Base-by-base conservation (phyloP, 2,113 vertebrate species). In the Pedionomus torquatus region DNA sequence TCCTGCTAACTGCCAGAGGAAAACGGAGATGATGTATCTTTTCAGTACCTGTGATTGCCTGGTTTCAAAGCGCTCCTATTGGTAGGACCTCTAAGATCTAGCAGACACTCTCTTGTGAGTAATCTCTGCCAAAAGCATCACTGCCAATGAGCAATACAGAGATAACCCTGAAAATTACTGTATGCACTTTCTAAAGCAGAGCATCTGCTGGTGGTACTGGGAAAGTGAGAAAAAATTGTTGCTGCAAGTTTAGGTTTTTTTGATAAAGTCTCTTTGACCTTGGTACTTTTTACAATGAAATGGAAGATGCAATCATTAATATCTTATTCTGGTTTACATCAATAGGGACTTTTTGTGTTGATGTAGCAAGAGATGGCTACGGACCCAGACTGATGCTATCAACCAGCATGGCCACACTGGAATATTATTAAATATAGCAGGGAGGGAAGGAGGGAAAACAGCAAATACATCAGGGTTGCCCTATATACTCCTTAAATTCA, bases 41-140 rank as follows among this genome's bases (percentile, higher is more conserved):
- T 94, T 93, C 25, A 78, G 74, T 95, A 93, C 87, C 93, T 93
- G 84, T 33, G 91, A 87, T 44, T 74, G 70, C 54, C 57, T 65
- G 31, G 83, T 87, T 76, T 92, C 83, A 80, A 77, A 83, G 37
- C 17, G 13, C 26, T 63, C 33, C 65, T 84, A 16, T 5, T 68
- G 24, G 28, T 90, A 76, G 57, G 77, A 91, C 83, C 87, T 79
- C 5, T 31, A 92, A 93, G 69, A 82, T 72, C 89, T 13, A 91
- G n/a, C 48, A 93, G 70, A 43, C 70, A 63, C 77, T 86, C 28
- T 80, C 68, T 49, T 57, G 52, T 52, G 49, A 54, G 55, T 17
- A 44, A 79, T 72, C 58, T 77, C 83, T 96, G 64, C 68, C 89
- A 83, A 83, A 74, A 90, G 7, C 33, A 31, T 43, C 28, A 1